phyloP scores from a whole-genome alignment of 92 coral and sea anemone genomes.

The Plumapathes pennacea region DNA sequence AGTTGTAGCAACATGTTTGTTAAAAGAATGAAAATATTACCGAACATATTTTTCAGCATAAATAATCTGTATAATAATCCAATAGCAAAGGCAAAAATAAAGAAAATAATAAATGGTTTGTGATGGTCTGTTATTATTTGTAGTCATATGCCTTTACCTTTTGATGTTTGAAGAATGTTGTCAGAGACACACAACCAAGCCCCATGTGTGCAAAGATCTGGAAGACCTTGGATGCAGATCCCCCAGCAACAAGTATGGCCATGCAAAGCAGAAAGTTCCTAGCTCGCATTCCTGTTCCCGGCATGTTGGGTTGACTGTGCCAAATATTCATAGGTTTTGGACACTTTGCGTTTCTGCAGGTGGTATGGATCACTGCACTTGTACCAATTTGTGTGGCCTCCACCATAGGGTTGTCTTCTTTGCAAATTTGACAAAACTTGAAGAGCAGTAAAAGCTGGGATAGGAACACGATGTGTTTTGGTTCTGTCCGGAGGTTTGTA shows the following conservation, averaged over 20 bases:
- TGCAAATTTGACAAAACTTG: constrained; percentile 38
- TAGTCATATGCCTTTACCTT: no score
- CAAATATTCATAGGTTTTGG: constrained; percentile 14
- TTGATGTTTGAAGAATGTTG: constrained; percentile 19
- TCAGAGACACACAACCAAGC: constrained; percentile 15
- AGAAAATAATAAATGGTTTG: no score
- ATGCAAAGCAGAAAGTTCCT: constrained; percentile 16
- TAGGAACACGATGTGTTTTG: constrained; percentile 35
- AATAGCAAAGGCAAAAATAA: no score
- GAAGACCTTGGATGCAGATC: constrained; percentile 10
- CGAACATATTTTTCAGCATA: no score
- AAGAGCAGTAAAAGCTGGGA: constrained; percentile 31
- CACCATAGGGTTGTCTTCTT: constrained; percentile 16
- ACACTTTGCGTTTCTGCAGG: constrained; percentile 5
- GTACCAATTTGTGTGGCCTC: constrained; percentile 26
- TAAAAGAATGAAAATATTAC: no score
- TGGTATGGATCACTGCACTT: constrained; percentile 6
- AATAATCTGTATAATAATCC: no score
- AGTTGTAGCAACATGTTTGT: no score
- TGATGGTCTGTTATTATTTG: no score
- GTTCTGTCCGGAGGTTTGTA: constrained; percentile 17
- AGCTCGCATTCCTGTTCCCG: constrained; percentile 9
- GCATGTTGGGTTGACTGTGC: constrained; percentile 16
- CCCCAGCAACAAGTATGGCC: constrained; percentile 8
- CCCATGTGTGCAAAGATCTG: constrained; percentile 17